A percentile compares a stretch with the other conserved stretches of the same genome.
Conservation (phyloP, 2,888 invertebrate genomes). For the Dryomyza anilis region DNA sequence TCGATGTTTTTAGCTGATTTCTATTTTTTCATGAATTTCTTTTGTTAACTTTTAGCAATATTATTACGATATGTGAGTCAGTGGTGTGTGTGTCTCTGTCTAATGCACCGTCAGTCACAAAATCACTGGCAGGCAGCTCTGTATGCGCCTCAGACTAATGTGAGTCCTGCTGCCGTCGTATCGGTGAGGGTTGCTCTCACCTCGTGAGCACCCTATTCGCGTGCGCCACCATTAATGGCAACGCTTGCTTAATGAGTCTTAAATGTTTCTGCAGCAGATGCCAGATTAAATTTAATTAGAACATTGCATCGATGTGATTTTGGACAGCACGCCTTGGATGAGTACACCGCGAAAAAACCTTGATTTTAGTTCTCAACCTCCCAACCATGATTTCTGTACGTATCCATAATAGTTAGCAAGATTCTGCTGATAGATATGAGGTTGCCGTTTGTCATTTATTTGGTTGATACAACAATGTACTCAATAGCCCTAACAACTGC, state of each 20-base stretch:
- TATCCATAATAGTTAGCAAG: no score
- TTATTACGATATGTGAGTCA: conserved; percentile 20
- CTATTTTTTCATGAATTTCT: conserved; percentile 24
- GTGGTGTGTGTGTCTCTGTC: conserved; percentile 27
- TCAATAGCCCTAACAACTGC: no score
- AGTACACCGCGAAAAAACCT: no score
- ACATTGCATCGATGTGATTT: conserved; percentile 1
- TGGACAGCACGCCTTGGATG: background rate
- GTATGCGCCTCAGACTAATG: background rate
- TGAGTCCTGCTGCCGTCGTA: background rate
- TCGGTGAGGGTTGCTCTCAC: conserved; percentile 1
- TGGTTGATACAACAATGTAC: no score
- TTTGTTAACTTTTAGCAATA: conserved; percentile 38
- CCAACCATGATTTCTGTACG: no score
- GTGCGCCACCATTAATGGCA: conserved; percentile 53
- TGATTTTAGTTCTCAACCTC: no score
- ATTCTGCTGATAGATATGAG: no score
- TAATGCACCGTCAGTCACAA: conserved; percentile 36
- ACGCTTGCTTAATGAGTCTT: conserved; percentile 55
- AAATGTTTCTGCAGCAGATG: conserved; percentile 56
- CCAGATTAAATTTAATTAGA: conserved; percentile 52
- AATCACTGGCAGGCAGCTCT: conserved; percentile 2
- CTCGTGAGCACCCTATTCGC: background rate
- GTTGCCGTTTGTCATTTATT: no score
- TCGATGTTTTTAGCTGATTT: background rate